A percentile compares a stretch with the other conserved stretches of the same genome.
These are phyloP conservation scores for Chlamydotis undulata DNA, from an alignment of 2,113 vertebrate species.

Conservation along the genomic window DNA sequence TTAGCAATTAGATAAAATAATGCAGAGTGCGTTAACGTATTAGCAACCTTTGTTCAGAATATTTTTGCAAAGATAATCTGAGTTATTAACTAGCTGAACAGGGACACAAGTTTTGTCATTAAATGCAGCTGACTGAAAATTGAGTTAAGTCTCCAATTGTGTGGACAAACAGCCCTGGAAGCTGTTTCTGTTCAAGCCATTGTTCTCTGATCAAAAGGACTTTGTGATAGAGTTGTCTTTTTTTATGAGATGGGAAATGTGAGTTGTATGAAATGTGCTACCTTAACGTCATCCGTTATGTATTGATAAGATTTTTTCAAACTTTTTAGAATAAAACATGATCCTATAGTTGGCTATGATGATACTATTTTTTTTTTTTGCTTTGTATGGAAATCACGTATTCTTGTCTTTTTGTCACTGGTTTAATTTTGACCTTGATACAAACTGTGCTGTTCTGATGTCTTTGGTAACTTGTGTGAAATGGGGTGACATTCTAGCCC, in stretches of 20 bases:
- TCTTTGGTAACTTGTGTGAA: neutral
- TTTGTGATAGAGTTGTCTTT: neutral
- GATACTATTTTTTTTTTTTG: neutral
- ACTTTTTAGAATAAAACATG: neutral
- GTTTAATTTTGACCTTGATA: neutral
- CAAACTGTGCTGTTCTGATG: neutral
- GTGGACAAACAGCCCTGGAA: conserved; percentile 18
- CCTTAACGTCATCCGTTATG: neutral
- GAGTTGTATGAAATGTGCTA: neutral
- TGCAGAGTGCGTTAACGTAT: neutral
- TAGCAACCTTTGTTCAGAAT: conserved; percentile 31
- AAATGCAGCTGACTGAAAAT: conserved; percentile 27
- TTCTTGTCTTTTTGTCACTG: neutral
- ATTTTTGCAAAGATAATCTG: conserved; percentile 6
- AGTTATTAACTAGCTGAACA: conserved; percentile 9
- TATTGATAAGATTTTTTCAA: neutral
- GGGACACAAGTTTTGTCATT: neutral
- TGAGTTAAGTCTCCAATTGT: conserved; percentile 33
- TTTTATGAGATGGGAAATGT: neutral
- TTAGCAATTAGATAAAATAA: conserved; percentile 44
- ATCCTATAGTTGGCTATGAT: neutral
- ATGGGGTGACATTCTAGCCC: neutral
- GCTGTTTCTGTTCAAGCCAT: neutral
- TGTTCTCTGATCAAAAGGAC: conserved; percentile 28
- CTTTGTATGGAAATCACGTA: neutral